Evolutionary conservation across 2,113 vertebrate genomes (phyloP).

Genomic region (Otis tarda): DNA sequence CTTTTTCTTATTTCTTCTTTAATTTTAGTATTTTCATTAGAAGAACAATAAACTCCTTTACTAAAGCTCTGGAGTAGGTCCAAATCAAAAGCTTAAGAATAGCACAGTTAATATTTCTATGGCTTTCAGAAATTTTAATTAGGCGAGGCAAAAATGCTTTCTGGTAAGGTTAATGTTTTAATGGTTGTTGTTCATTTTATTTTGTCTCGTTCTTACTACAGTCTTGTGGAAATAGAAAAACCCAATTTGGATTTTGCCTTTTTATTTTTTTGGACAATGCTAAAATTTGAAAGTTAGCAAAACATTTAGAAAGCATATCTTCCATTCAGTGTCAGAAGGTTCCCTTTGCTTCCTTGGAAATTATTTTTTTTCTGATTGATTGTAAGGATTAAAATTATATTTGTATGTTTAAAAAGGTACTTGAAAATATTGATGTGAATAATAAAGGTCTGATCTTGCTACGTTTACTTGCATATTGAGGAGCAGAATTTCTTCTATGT

Average conservation of each 20-base stretch:
- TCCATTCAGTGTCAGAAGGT: neutral
- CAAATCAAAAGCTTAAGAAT: slow-evolving; percentile 15
- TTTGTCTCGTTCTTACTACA: slow-evolving; percentile 1
- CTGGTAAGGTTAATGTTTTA: neutral
- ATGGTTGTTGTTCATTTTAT: neutral
- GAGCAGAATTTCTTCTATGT: neutral
- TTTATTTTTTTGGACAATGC: neutral
- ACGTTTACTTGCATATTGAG: neutral
- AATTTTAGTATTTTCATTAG: neutral
- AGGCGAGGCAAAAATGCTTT: slow-evolving; percentile 29
- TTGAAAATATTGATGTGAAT: neutral
- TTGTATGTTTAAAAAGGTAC: neutral
- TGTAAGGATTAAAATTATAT: neutral
- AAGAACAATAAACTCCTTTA: slow-evolving; percentile 39
- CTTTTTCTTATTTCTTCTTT: neutral
- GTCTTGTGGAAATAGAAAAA: neutral
- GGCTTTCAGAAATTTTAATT: slow-evolving; percentile 35
- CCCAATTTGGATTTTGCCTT: neutral
- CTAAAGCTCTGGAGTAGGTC: slow-evolving; percentile 9
- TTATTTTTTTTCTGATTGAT: neutral
- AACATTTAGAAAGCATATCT: neutral
- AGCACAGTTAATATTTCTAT: neutral
- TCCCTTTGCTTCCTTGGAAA: neutral
- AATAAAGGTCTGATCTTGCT: neutral
- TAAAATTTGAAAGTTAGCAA: neutral